A percentile compares a stretch with the other conserved stretches of the same genome.
phyloP scores from a whole-genome alignment of 64 coral and sea anemone species.

The Pachyseris speciosa region DNA sequence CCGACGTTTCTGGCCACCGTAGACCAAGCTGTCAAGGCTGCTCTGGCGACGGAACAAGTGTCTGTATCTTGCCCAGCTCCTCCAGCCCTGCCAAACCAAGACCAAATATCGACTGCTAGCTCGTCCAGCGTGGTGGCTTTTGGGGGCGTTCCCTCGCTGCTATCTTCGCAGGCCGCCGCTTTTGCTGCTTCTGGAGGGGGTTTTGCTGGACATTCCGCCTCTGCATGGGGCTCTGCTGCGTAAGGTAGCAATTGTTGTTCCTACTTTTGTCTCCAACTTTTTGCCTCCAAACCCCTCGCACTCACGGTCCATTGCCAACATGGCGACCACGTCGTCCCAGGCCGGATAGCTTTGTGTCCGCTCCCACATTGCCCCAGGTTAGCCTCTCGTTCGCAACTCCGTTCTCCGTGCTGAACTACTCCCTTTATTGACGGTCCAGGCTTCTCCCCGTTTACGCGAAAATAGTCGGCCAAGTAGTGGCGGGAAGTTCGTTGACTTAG shows the following conservation, averaged over 20 bases:
- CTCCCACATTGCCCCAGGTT: neutral
- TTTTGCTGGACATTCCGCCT: too few relatives aligned
- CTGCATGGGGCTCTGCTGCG: neutral
- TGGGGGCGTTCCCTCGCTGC: neutral
- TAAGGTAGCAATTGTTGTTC: neutral
- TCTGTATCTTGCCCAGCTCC: neutral
- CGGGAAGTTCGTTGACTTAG: constrained; percentile 32
- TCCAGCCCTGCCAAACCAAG: too few relatives aligned
- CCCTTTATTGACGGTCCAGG: neutral
- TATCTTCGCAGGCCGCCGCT: neutral
- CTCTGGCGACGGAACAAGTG: neutral
- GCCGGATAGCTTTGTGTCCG: too few relatives aligned
- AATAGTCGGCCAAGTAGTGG: neutral
- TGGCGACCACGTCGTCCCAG: too few relatives aligned
- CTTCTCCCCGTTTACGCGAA: constrained; percentile 27
- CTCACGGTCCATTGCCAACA: too few relatives aligned
- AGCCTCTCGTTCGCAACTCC: neutral
- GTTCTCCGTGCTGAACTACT: neutral
- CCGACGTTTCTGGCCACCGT: neutral
- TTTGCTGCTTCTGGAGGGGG: neutral
- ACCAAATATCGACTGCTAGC: neutral
- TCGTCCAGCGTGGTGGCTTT: neutral
- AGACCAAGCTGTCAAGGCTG: neutral
- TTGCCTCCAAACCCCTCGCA: neutral
- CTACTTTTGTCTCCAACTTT: neutral